Conservation (phyloP, 2,797 vertebrate genomes). For the Sciurus carolinensis region DNA sequence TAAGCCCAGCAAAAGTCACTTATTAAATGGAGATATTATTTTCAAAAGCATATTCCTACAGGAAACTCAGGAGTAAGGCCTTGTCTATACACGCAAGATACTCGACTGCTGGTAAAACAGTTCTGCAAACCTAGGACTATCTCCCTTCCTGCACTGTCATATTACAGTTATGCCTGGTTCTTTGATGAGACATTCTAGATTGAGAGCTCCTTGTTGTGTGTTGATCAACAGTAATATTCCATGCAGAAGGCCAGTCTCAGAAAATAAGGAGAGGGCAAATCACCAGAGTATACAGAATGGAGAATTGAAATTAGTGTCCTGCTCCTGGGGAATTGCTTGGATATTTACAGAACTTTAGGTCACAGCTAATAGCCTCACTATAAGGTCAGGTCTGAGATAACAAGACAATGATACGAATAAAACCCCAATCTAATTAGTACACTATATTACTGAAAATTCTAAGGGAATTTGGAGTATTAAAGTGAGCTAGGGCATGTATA, state of each 20-base stretch:
- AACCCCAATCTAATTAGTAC: fast-evolving
- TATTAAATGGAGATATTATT: too few species aligned
- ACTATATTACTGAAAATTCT: neutral
- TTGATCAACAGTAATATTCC: neutral
- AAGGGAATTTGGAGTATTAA: neutral
- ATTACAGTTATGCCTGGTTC: neutral
- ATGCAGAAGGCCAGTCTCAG: neutral
- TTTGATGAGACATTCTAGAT: neutral
- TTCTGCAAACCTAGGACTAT: fast-evolving
- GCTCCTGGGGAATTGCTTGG: fast-evolving
- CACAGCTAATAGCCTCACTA: neutral
- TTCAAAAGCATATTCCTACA: neutral
- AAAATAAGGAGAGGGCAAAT: neutral
- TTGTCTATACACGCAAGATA: too few species aligned
- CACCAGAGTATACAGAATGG: neutral
- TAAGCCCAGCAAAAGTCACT: neutral
- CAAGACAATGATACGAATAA: neutral
- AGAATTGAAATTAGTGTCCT: neutral
- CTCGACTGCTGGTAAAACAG: neutral
- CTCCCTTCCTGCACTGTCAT: too few species aligned
- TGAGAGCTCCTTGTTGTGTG: fast-evolving
- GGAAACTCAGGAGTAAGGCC: neutral
- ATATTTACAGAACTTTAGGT: neutral
- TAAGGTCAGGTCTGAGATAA: neutral
- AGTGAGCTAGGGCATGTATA: neutral